Evolutionary conservation across 2,113 vertebrate species (phyloP).

Genomic region (Tragelaphus scriptus): DNA sequence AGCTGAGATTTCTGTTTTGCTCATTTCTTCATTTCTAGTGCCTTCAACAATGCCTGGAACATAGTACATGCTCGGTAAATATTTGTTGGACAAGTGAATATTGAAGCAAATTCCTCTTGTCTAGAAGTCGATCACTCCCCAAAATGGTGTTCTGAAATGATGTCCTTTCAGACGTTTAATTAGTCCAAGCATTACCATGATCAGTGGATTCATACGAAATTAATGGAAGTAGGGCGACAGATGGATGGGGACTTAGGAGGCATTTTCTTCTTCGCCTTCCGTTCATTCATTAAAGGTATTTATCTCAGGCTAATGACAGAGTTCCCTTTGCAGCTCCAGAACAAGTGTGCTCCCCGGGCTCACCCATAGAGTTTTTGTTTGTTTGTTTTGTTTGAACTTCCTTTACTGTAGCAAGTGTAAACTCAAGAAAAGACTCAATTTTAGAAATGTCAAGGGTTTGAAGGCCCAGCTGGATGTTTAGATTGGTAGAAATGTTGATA

Average conservation of each 20-base stretch:
- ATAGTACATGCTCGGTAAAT: neutral
- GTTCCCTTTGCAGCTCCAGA: neutral
- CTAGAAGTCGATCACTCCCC: neutral
- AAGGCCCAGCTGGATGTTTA: neutral
- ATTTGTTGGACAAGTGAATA: neutral
- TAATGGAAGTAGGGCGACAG: neutral
- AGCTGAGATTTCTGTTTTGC: neutral
- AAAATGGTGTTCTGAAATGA: neutral
- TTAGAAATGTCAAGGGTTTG: neutral
- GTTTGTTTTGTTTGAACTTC: neutral
- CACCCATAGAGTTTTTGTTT: neutral
- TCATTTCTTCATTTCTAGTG: neutral
- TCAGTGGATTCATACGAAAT: neutral
- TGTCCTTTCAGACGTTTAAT: neutral
- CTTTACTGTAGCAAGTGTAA: slow-evolving; percentile 9
- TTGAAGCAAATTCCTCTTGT: neutral
- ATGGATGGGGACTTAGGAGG: neutral
- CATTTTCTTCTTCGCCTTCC: neutral
- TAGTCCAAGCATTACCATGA: neutral
- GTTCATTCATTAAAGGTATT: neutral
- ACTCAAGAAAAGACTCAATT: neutral
- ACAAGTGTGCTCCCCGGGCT: neutral
- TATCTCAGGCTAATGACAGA: neutral
- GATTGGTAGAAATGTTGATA: neutral
- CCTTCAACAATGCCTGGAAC: neutral